Evolutionary conservation across 2,888 invertebrate species (phyloP).

Genomic region (Drosophila helvetica): DNA sequence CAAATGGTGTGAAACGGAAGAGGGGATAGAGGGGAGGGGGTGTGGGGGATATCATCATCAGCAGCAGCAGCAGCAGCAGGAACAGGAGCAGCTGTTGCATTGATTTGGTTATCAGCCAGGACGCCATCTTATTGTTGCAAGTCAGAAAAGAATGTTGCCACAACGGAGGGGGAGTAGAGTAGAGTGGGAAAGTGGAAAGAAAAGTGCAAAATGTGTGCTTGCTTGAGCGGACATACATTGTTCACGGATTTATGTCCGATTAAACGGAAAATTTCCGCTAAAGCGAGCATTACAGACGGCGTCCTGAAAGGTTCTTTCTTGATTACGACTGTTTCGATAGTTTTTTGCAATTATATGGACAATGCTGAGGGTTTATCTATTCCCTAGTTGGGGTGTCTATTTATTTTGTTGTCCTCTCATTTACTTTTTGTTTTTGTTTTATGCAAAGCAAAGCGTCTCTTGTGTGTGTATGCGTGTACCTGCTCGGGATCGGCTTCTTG

Average conservation of each 20-base stretch:
- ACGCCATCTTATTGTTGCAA: slow-evolving; percentile 10
- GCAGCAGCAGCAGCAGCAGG: slow-evolving; percentile 12
- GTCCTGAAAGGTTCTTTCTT: background rate
- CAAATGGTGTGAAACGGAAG: background rate
- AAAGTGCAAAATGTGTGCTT: background rate
- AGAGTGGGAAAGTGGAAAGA: background rate
- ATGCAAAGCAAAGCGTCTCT: too few relatives aligned
- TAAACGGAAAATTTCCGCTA: background rate
- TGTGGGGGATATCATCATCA: background rate
- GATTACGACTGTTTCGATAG: too few relatives aligned
- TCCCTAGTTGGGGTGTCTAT: too few relatives aligned
- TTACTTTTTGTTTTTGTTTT: too few relatives aligned
- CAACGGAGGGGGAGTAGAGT: background rate
- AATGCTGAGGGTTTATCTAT: too few relatives aligned
- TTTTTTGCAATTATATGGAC: too few relatives aligned
- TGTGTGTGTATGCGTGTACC: too few relatives aligned
- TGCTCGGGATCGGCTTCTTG: too few relatives aligned
- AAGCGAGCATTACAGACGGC: background rate
- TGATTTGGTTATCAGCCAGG: slow-evolving; percentile 22
- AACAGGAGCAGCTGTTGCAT: slow-evolving; percentile 55
- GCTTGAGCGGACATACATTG: background rate
- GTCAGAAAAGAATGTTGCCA: background rate
- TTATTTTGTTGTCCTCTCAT: too few relatives aligned
- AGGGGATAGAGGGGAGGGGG: background rate
- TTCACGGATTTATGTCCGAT: background rate